Evolutionary conservation across 2,797 vertebrate genomes (phyloP), one percentile per base, ranked within the genome.

Genomic region (Masticophis lateralis): DNA sequence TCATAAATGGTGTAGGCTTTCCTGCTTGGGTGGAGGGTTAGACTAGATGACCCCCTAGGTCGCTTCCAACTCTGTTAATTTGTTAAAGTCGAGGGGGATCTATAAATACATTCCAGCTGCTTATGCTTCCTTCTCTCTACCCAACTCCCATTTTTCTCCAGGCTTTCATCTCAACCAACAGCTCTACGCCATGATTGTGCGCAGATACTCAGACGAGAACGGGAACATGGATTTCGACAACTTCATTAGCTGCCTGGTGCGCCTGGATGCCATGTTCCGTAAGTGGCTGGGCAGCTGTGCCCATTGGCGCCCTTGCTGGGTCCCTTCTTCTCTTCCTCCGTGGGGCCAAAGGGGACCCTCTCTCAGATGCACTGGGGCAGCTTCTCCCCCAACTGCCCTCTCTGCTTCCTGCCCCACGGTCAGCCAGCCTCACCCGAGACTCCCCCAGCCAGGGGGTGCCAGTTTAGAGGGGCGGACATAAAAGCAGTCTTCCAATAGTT

Each of bases 231-330:
- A 99, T 96, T 99, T 99, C 56, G 98, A 99, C 96, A 99, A 98
- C 92, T 99, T 96, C 97, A 98, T 99, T 32, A 98, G 98, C 95
- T 99, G 99, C 96, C 96, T 99, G 92, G 98, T 99, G 91, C 98
- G 99, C 92, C 97, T 99, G 95, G 99, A 99, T 0, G 98, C 98
- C 96, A 99, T 99, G 99, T 99, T 99, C 97, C 97, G 98, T 99
- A 96, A 98, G 99, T 98, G 43, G 32, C 74, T 1, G 74, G 74
- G 9, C 74, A 25, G 10, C 20, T 7, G 37, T 83, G 74, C 37
- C 37, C 32, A 0, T 22, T 79, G 53, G 51, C 4, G 22, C 10
- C 83, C 37, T 28, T 6, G 43, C 9, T 51, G 43, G 0, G 1
- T 10, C 79, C 25, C 22, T 28, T 28, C 86, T 86, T 13, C 86